Percentiles rank a stretch among this genome's conserved stretches.
Conservation (phyloP, 2,113 vertebrate species). For the Sigmodon hispidus region DNA sequence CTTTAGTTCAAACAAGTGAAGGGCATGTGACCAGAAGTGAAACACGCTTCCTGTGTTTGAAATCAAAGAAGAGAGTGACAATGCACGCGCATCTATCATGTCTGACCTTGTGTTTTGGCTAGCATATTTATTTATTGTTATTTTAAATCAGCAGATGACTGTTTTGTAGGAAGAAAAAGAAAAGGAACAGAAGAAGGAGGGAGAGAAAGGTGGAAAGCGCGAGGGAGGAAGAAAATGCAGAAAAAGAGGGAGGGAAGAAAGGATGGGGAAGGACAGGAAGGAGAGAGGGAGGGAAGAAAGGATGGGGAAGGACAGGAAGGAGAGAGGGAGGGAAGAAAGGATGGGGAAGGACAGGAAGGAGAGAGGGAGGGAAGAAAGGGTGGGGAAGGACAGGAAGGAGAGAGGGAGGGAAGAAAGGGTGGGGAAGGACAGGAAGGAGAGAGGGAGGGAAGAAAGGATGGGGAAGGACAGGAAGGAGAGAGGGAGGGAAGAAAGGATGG, state of each 20-base stretch:
- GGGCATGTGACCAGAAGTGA: neutral
- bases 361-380: neutral
- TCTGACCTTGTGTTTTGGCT: neutral
- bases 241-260: neutral
- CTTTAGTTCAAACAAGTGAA: slow-evolving; percentile 19
- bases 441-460: neutral
- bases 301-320: neutral
- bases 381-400: neutral
- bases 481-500: neutral
- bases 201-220: too few relatives aligned
- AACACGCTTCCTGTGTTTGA: neutral
- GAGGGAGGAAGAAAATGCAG: neutral
- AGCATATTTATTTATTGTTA: neutral
- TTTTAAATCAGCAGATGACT: neutral
- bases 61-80: slow-evolving; percentile 36
- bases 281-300: neutral
- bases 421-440: neutral
- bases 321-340: neutral
- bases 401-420: neutral
- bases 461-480: neutral
- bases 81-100: slow-evolving; percentile 2
- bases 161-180: neutral
- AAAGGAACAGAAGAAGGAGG: neutral
- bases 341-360: neutral
- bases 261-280: accelerated